phyloP scores from a whole-genome alignment of 2,888 invertebrate genomes.

The Tiliacea citrago region DNA sequence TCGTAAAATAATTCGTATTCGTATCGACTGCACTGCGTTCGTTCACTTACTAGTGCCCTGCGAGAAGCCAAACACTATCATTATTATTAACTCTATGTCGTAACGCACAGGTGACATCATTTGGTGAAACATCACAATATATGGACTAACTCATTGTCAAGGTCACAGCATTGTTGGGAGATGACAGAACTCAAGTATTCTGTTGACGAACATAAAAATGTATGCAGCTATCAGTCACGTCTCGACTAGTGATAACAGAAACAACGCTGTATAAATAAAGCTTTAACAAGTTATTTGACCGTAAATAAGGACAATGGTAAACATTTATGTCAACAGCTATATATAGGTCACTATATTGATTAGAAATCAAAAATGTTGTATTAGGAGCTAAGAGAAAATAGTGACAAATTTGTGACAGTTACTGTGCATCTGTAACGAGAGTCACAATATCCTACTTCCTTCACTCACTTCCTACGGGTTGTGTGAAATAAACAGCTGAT shows the following conservation, averaged over 20 bases:
- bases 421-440: neutral
- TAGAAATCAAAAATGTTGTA: neutral
- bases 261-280: neutral
- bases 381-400: neutral
- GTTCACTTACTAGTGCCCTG: constrained; percentile 79
- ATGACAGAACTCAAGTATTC: constrained; percentile 48
- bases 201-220: constrained; percentile 14
- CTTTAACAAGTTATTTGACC: neutral
- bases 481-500: constrained; percentile 25
- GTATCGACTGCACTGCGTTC: constrained; percentile 72
- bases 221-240: constrained; percentile 40
- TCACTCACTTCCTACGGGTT: constrained; percentile 15
- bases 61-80: constrained; percentile 82
- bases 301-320: neutral
- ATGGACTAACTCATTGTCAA: constrained; percentile 76
- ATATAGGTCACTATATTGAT: neutral
- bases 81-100: constrained; percentile 86
- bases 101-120: constrained; percentile 85
- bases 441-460: constrained; percentile 22
- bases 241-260: constrained; percentile 18
- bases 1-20: constrained; percentile 66
- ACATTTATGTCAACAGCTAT: neutral
- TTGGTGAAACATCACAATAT: constrained; percentile 75
- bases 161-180: constrained; percentile 65
- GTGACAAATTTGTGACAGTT: constrained; percentile 5